Evolutionary conservation across 1,140 invertebrate genomes (phyloP).

Genomic region (Epicauta chinensis): DNA sequence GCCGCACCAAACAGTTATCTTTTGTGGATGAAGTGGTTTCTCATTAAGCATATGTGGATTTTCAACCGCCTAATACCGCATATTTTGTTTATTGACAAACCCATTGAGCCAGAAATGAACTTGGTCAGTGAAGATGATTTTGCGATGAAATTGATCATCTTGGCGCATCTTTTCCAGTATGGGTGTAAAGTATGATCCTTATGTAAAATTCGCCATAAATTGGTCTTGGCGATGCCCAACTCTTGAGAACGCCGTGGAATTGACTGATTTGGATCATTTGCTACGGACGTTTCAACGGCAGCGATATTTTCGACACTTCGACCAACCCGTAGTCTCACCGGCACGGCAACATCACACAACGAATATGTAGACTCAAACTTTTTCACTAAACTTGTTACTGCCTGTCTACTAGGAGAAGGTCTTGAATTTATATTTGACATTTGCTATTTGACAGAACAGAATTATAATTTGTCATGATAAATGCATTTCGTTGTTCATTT

Average conservation of each 20-base stretch:
- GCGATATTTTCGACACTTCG: conserved; percentile 10
- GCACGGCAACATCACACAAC: not conserved
- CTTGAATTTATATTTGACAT: too few relatives aligned
- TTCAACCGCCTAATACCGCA: conserved; percentile 29
- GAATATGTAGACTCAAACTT: conserved; percentile 8
- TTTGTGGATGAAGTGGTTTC: conserved; percentile 36
- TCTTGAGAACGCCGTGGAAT: conserved; percentile 14
- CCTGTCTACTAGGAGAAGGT: not conserved
- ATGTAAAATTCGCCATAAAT: conserved; percentile 30
- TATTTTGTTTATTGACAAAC: conserved; percentile 41
- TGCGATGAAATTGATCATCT: conserved; percentile 10
- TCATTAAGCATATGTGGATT: conserved; percentile 35
- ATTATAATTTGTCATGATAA: too few relatives aligned
- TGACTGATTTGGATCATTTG: conserved; percentile 10
- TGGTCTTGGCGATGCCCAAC: conserved; percentile 20
- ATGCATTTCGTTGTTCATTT: too few relatives aligned
- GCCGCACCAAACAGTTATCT: conserved; percentile 36
- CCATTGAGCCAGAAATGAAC: conserved; percentile 39
- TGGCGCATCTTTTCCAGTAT: conserved; percentile 17
- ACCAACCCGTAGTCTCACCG: conserved; percentile 2
- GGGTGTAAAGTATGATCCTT: conserved; percentile 30
- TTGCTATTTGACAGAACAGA: too few relatives aligned
- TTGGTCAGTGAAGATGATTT: conserved; percentile 37
- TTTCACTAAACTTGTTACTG: not conserved
- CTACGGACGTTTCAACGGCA: not conserved